phyloP scores from a whole-genome alignment of 2,113 vertebrate species.

The Pogonocichla stellata region DNA sequence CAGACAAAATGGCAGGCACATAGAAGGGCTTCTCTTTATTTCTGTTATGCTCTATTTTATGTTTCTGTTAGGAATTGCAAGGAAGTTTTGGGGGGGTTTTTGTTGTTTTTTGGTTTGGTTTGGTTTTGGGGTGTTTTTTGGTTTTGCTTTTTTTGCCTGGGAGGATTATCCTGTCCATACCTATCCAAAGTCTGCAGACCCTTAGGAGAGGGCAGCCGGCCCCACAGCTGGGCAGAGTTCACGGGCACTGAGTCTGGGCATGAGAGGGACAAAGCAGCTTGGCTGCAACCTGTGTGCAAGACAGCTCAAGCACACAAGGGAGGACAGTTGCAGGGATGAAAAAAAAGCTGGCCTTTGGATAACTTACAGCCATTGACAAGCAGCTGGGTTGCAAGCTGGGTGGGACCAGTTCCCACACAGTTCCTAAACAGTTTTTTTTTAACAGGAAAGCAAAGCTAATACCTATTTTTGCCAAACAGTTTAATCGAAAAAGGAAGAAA shows the following conservation, averaged over 20 bases:
- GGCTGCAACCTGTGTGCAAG: not conserved
- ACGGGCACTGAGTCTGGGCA: not conserved
- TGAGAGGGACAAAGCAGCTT: not conserved
- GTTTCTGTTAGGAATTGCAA: not conserved
- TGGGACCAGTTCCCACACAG: constrained; percentile 5
- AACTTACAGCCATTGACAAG: not conserved
- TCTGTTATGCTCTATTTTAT: not conserved
- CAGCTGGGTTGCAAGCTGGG: not conserved
- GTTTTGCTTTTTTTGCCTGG: not conserved
- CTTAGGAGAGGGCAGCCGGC: not conserved
- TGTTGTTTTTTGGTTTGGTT: not conserved
- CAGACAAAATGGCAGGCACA: not conserved
- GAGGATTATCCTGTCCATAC: not conserved
- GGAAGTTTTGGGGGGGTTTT: not conserved
- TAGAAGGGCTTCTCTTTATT: not conserved
- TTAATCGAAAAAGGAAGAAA: constrained; percentile 49
- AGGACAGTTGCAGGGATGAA: not conserved
- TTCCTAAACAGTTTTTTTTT: not conserved
- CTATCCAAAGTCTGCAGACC: not conserved
- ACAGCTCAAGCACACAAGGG: not conserved
- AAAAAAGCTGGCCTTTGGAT: not conserved
- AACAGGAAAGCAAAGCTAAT: constrained; percentile 27
- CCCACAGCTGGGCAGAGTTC: not conserved
- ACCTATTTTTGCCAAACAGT: constrained; percentile 39
- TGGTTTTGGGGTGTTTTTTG: not conserved